Percentiles rank a stretch among this genome's conserved stretches.
Conservation (phyloP, 2,113 vertebrate genomes). For the Tyrannus savana region DNA sequence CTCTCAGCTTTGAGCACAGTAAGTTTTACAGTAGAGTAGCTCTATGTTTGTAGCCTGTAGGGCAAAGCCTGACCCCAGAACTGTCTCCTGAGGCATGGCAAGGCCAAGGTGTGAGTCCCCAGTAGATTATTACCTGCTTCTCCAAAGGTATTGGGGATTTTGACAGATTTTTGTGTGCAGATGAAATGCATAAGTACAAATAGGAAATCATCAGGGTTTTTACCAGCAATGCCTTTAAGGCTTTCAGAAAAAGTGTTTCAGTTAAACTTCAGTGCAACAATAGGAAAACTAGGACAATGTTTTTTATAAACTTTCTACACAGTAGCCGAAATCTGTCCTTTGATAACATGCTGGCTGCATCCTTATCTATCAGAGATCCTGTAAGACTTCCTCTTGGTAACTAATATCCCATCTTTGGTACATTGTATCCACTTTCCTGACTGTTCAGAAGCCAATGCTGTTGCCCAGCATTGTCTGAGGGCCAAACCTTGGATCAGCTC, state of each 20-base stretch:
- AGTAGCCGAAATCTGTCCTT: not conserved
- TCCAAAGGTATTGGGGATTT: not conserved
- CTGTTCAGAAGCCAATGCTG: not conserved
- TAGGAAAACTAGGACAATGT: not conserved
- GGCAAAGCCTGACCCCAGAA: not conserved
- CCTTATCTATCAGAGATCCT: not conserved
- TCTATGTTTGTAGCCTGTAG: not conserved
- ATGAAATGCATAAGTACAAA: fast-evolving
- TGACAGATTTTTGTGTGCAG: not conserved
- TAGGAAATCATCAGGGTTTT: not conserved
- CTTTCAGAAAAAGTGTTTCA: not conserved
- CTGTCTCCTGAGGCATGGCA: not conserved
- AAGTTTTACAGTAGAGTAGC: fast-evolving
- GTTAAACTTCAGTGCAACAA: not conserved
- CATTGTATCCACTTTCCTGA: not conserved
- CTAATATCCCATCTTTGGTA: not conserved
- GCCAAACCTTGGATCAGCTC: not conserved
- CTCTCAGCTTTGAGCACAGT: not conserved
- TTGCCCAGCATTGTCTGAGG: not conserved
- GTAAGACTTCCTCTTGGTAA: not conserved
- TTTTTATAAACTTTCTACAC: not conserved
- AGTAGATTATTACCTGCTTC: not conserved
- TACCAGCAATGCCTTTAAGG: not conserved
- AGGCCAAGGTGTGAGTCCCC: not conserved
- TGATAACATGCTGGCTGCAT: not conserved